Evolutionary conservation across 1,140 invertebrate species (phyloP).

Genomic region (Drosophila eugracilis): DNA sequence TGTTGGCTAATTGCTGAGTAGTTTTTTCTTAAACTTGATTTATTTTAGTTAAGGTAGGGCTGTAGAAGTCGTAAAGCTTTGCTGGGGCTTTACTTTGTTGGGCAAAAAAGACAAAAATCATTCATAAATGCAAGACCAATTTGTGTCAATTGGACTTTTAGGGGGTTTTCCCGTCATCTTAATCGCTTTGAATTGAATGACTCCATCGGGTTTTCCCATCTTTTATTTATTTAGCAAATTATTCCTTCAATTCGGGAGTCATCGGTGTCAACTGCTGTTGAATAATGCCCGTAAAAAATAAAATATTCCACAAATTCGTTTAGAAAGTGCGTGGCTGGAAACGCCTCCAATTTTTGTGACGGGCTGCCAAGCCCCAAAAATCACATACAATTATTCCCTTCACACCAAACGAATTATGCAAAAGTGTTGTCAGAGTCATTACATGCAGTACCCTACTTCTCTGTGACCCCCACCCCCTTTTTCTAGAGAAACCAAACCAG

Average conservation of each 20-base stretch:
- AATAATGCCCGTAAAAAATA: slow-evolving; percentile 31
- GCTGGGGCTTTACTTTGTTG: neutral
- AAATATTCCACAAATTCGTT: slow-evolving; percentile 36
- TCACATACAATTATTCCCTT: slow-evolving; percentile 31
- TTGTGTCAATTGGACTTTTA: slow-evolving; percentile 18
- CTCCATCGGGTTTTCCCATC: slow-evolving; percentile 7
- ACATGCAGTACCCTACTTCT: slow-evolving; percentile 12
- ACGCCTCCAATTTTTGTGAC: slow-evolving; percentile 44
- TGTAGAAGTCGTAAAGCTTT: neutral
- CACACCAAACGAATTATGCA: slow-evolving; percentile 63
- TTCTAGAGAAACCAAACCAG: slow-evolving; percentile 13
- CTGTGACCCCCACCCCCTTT: neutral
- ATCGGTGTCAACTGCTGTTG: slow-evolving; percentile 38
- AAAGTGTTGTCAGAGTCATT: slow-evolving; percentile 34
- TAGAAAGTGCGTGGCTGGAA: slow-evolving; percentile 45
- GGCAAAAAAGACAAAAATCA: neutral
- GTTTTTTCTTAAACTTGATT: slow-evolving; percentile 33
- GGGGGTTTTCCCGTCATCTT: neutral
- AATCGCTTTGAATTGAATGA: slow-evolving; percentile 20
- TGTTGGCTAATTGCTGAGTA: slow-evolving; percentile 52
- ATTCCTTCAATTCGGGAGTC: slow-evolving; percentile 37
- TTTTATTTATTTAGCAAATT: slow-evolving; percentile 3
- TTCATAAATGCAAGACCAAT: neutral
- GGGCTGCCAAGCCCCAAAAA: slow-evolving; percentile 57
- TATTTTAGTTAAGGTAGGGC: slow-evolving; percentile 11